These are phyloP conservation scores for Limnothrissa miodon DNA, from an alignment of 2,113 vertebrate genomes.

Conservation along the genomic window DNA sequence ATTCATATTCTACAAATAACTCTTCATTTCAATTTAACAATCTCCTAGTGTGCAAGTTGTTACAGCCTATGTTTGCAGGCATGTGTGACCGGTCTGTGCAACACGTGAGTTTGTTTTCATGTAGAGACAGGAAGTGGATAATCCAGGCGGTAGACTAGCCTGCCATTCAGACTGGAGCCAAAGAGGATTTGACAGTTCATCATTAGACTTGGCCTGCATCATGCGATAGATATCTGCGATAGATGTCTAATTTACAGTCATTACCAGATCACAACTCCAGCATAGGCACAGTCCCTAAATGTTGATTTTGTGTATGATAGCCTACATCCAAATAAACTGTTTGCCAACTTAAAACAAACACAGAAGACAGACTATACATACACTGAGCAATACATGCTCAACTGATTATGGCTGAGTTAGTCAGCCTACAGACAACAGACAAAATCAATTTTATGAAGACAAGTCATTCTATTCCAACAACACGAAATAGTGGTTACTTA, in stretches of 20 bases:
- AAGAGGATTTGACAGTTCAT: background rate
- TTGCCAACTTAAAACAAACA: background rate
- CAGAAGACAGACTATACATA: background rate
- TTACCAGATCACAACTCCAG: background rate
- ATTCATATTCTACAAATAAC: too few relatives aligned
- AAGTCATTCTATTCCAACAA: background rate
- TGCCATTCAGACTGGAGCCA: background rate
- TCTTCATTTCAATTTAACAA: too few relatives aligned
- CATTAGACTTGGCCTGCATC: background rate
- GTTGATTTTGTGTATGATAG: background rate
- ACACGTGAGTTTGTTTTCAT: conserved; percentile 77
- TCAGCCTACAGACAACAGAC: too few relatives aligned
- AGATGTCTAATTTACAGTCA: background rate
- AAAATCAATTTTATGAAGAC: too few relatives aligned
- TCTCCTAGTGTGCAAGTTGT: background rate
- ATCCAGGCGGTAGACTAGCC: background rate
- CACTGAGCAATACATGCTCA: background rate
- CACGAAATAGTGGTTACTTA: conserved; percentile 28
- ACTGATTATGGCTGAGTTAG: background rate
- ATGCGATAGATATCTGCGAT: background rate
- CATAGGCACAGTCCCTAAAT: background rate
- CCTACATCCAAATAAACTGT: background rate
- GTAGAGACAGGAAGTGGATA: conserved; percentile 61
- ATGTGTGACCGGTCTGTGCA: conserved; percentile 34
- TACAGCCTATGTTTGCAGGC: background rate